A percentile compares a stretch with the other conserved stretches of the same genome.
These are phyloP conservation scores for Beris chalybata DNA, from an alignment of 2,888 invertebrate species.

Conservation along the genomic window DNA sequence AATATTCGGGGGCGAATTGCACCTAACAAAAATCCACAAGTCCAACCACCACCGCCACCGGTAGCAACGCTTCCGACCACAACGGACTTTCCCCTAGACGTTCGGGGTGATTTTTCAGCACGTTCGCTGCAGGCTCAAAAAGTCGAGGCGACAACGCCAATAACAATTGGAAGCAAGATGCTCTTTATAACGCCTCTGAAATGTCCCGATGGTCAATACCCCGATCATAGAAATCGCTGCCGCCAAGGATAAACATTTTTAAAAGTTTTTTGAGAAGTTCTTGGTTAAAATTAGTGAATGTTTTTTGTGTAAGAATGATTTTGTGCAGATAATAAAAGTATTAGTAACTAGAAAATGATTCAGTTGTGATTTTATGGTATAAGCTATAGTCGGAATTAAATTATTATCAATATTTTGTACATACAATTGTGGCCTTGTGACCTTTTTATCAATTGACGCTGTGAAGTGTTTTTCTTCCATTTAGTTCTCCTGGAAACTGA, in stretches of 20 bases:
- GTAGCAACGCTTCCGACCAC: not conserved
- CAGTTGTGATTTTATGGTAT: no score
- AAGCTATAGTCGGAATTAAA: no score
- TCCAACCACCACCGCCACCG: not conserved
- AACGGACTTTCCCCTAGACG: not conserved
- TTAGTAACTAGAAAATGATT: no score
- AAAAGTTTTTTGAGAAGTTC: not conserved
- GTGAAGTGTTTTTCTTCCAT: no score
- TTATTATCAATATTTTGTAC: no score
- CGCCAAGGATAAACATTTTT: conserved; percentile 10
- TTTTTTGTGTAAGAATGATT: no score
- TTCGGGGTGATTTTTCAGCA: conserved; percentile 4
- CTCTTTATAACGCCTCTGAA: conserved; percentile 15
- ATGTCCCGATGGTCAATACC: conserved; percentile 24
- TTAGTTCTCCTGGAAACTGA: no score
- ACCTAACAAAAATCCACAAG: no score
- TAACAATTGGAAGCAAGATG: conserved; percentile 7
- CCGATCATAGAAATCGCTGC: conserved; percentile 27
- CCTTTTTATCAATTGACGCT: no score
- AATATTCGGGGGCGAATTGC: not conserved
- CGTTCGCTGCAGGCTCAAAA: not conserved
- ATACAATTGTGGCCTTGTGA: no score
- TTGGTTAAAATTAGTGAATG: no score
- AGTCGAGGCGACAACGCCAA: not conserved
- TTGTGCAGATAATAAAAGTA: no score